phyloP scores from a whole-genome alignment of 2,888 invertebrate genomes.

The Oscheius sp. region DNA sequence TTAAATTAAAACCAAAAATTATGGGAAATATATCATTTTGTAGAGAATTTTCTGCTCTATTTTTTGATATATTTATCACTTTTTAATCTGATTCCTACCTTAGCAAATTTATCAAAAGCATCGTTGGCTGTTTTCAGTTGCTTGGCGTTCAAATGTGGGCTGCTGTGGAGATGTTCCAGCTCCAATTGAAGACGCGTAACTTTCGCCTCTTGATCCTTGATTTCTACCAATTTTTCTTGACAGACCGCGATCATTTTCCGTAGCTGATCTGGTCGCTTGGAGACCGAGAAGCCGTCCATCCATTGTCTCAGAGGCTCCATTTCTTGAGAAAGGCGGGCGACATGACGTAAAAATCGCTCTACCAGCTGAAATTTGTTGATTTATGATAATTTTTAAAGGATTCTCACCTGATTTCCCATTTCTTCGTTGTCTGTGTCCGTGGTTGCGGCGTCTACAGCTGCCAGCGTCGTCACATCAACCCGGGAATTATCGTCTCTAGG shows the following conservation, averaged over 20 bases:
- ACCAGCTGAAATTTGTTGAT: constrained; percentile 43
- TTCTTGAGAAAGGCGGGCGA: constrained; percentile 56
- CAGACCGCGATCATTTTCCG: constrained; percentile 64
- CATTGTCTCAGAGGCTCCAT: constrained; percentile 64
- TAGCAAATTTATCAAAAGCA: constrained; percentile 68
- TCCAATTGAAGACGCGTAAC: constrained; percentile 59
- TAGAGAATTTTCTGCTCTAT: too few species aligned
- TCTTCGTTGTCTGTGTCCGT: constrained; percentile 49
- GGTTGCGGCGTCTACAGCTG: constrained; percentile 28
- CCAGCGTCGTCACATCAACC: constrained; percentile 30
- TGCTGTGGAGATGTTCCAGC: constrained; percentile 63
- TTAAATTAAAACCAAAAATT: too few species aligned
- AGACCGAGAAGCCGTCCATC: constrained; percentile 53
- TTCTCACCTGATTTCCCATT: constrained; percentile 41
- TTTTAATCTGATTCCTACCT: too few species aligned
- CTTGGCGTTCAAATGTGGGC: constrained; percentile 55
- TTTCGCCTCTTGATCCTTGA: constrained; percentile 65
- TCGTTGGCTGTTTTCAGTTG: constrained; percentile 68
- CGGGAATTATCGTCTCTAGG: constrained; percentile 15
- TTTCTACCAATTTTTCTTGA: constrained; percentile 66
- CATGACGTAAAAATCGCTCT: constrained; percentile 64
- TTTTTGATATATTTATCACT: too few species aligned
- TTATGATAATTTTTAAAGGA: background rate
- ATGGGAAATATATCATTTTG: too few species aligned
- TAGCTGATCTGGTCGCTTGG: constrained; percentile 24